Base-by-base conservation (phyloP, 2,888 invertebrate genomes). In the Coleophora deauratella region DNA sequence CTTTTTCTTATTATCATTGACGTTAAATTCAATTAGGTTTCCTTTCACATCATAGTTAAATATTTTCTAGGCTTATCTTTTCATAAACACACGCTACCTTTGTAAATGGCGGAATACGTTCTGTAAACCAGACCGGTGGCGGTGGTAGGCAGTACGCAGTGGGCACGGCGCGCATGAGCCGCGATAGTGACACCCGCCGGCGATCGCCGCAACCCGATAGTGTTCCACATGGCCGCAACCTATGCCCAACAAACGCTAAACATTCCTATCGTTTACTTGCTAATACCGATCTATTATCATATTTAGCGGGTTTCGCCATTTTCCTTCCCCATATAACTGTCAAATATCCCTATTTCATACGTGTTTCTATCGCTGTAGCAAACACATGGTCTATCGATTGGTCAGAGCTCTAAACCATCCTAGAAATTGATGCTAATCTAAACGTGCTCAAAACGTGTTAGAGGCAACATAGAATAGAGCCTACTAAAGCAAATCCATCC, bases 401-500 rank as follows among this genome's bases (percentile, higher is more conserved):
- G 21, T 21, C 21, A 4, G 21, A 21, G 21, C 21, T 21, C 21
- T 21, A 21, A 21, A 21, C 21, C 21, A 21, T 21, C 21, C 21
- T 21, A 21, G 21, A 21, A 6, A 6, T 3, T 21, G 21, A 21
- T 21, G 21, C 21, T 21, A 21, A 21, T 21, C 21, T 21, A 4
- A 21, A 21, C 21, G 3, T 21, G 21, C 21, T 21, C 21, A 21
- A 21, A 21, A 21, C 21, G 21, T 21, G 21, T 6, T 21, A 6
- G 21, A 21, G 21, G 21, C 21, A 21, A 21, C 21, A 21, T 21
- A 21, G 21, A 21, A 21, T 21, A 21, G 21, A 21, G 6, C 58
- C 58, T 63, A 59, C 62, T 59, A 63, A 68, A 75, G 72, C 70
- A 70, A 75, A 78, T 74, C 58, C 80, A 70, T 74, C 84, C 84